These are phyloP conservation scores for Thripadectes ignobilis DNA, from an alignment of 2,797 vertebrate genomes.

Conservation along the genomic window DNA sequence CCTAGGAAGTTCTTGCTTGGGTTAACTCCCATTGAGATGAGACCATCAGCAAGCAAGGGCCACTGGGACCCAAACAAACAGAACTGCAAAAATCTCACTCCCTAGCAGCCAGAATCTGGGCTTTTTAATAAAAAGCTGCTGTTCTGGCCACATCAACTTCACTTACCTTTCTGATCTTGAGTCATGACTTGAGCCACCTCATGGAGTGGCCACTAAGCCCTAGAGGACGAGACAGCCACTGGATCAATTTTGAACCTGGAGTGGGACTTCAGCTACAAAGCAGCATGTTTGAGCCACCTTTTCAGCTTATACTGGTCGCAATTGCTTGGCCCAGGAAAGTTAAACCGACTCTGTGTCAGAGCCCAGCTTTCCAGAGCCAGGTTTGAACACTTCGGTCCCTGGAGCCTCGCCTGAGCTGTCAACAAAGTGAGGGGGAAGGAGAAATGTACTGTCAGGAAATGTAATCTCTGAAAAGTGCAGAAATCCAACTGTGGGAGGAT, in stretches of 20 bases:
- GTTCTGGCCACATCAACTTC: neutral
- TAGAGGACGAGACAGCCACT: neutral
- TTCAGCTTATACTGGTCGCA: neutral
- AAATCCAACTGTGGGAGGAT: constrained; percentile 75
- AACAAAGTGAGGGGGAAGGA: constrained; percentile 49
- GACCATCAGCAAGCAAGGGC: neutral
- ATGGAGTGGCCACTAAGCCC: neutral
- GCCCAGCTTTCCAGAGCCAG: constrained; percentile 20
- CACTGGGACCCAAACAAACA: neutral
- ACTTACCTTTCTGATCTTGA: neutral
- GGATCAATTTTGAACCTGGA: neutral
- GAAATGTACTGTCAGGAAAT: constrained; percentile 71
- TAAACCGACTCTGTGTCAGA: neutral
- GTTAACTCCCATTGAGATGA: neutral
- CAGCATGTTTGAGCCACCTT: neutral
- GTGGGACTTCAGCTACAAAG: neutral
- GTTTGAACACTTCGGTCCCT: constrained; percentile 15
- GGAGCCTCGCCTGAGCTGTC: constrained; percentile 57
- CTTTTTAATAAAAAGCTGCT: neutral
- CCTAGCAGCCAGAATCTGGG: neutral
- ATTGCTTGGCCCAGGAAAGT: neutral
- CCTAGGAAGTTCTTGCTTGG: neutral
- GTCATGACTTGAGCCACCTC: neutral
- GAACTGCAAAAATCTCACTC: neutral
- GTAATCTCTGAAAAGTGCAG: constrained; percentile 72